phyloP scores from a whole-genome alignment of 1,140 invertebrate species.

The Cotesia typhae region DNA sequence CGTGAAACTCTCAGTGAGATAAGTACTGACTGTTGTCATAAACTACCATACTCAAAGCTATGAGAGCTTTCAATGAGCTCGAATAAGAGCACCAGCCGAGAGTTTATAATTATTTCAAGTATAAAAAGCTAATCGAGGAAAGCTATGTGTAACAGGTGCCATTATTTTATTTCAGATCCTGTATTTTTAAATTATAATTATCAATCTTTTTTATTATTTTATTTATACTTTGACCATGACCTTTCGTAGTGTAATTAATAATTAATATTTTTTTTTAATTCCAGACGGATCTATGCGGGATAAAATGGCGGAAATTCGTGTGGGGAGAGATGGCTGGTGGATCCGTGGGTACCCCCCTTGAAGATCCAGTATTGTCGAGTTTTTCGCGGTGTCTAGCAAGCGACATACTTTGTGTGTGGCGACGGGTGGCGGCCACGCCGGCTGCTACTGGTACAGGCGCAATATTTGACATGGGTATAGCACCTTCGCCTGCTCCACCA shows the following conservation, averaged over 20 bases:
- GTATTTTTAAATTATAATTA: background rate
- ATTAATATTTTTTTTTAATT: conserved; percentile 15
- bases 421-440: conserved; percentile 75
- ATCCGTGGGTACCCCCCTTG: conserved; percentile 74
- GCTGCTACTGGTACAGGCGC: conserved; percentile 60
- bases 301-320: conserved; percentile 96
- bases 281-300: conserved; percentile 97
- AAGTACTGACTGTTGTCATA: no score
- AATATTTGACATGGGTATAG: conserved; percentile 68
- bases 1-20: no score
- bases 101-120: background rate
- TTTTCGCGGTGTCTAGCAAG: conserved; percentile 92
- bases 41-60: no score
- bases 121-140: background rate
- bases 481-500: conserved; percentile 68
- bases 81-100: background rate
- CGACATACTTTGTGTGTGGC: conserved; percentile 96
- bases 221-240: background rate
- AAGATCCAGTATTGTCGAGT: conserved; percentile 92
- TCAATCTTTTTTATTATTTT: background rate
- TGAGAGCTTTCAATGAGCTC: background rate
- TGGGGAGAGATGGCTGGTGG: conserved; percentile 77
- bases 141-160: conserved; percentile 30
- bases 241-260: background rate
- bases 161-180: conserved; percentile 1